Evolutionary conservation across 2,797 vertebrate genomes (phyloP).

Genomic region (Onychomys torridus): DNA sequence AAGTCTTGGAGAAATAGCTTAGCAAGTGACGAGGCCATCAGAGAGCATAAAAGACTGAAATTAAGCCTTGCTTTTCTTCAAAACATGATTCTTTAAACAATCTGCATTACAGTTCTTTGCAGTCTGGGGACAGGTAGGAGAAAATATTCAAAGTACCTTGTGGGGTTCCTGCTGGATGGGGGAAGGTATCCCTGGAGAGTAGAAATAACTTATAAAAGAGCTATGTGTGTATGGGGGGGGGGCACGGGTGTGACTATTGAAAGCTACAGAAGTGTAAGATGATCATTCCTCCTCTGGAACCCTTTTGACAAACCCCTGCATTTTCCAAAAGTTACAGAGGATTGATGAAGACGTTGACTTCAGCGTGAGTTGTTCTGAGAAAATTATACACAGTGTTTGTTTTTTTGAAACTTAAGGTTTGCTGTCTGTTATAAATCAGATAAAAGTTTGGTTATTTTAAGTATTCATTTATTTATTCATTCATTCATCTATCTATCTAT

Average conservation of each 20-base stretch:
- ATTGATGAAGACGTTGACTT: constrained; percentile 71
- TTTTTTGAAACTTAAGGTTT: constrained; percentile 60
- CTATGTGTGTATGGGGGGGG: neutral
- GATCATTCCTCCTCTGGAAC: constrained; percentile 77
- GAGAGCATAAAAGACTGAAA: constrained; percentile 76
- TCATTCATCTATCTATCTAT: too few relatives aligned
- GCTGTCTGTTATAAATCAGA: constrained; percentile 58
- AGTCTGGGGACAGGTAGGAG: constrained; percentile 63
- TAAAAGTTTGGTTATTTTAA: constrained; percentile 78
- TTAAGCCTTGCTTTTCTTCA: constrained; percentile 76
- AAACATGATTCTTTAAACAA: constrained; percentile 70
- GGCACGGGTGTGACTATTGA: neutral
- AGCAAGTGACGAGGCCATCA: constrained; percentile 79
- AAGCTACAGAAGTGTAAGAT: constrained; percentile 73
- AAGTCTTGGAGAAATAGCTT: constrained; percentile 81
- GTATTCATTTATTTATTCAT: neutral
- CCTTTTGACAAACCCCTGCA: constrained; percentile 75
- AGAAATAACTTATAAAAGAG: neutral
- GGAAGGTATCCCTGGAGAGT: constrained; percentile 40
- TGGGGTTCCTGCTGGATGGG: neutral
- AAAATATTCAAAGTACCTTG: neutral
- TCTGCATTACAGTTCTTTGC: neutral
- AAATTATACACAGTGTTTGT: neutral
- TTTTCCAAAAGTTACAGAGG: constrained; percentile 81
- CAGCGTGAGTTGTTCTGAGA: constrained; percentile 62